Base-by-base conservation (phyloP, 2,888 invertebrate species). In the Pachycephus smyrnensis region DNA sequence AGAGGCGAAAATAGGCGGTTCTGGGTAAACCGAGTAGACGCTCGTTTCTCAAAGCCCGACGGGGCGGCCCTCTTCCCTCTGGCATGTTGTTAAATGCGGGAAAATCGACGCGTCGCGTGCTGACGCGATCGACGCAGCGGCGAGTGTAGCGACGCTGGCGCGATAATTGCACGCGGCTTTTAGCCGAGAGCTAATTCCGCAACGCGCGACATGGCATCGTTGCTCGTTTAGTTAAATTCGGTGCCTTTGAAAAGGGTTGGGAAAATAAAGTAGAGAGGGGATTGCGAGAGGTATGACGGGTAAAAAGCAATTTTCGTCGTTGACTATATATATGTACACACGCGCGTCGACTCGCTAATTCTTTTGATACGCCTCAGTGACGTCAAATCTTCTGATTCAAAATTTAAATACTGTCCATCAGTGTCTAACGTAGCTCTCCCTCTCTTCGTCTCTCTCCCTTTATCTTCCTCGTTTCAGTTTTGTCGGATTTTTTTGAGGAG, bases 1-100 rank as follows among this genome's bases (percentile, higher is more conserved):
- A 81, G 82, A 80, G 80, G 83, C 83, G 85, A 84, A 85, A 87
- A 87, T 88, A 84, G 85, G 80, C 31, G 31, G 33, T 40, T 55
- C 55, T 15, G 77, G 33, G 73, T 73, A 77, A 73, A 12, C 31
- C 75, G 32, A 4, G 55, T 31, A 55, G 40, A 55, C 40, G 40
- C 40, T 55, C 40, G 40, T 55, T 55, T 55, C 40, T 55, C 40
- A 55, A 15, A 55, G 40, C 6, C 23, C 40, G 23, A 55, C 40
- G 40, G 40, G 15, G 40, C 40, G 40, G 9, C 9, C 9, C 23
- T 55, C 4, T 23, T 55, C 23, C n/a, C n/a, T 55, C 40, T 55
- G 40, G 40, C 40, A 23, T 55, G 40, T 23, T 23, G 40, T 55
- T 55, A 55, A 55, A 55, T 23, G 40, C 40, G 40, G 23, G 6